Percentiles rank a stretch among this genome's conserved stretches.
These are phyloP conservation scores for Sphaeramia orbicularis DNA, from an alignment of 2,797 vertebrate genomes.

Conservation along the genomic window DNA sequence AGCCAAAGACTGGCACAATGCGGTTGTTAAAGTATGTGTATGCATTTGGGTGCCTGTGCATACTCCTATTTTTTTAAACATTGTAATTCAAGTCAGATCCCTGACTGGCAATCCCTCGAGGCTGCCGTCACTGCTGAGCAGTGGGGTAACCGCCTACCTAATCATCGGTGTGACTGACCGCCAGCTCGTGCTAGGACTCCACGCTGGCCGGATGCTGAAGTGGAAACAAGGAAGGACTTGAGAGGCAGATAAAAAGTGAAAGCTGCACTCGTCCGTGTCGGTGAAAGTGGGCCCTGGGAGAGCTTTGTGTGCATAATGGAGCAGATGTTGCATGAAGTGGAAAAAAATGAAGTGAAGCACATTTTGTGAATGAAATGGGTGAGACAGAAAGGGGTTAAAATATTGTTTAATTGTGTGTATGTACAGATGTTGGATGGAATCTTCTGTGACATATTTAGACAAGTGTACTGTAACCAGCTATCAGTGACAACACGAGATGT, in stretches of 20 bases:
- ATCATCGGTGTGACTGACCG: slow-evolving; percentile 34
- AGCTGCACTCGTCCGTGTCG: slow-evolving; percentile 14
- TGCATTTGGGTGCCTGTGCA: slow-evolving; percentile 49
- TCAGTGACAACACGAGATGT: slow-evolving; percentile 9
- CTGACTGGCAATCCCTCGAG: slow-evolving; percentile 19
- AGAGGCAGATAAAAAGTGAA: slow-evolving; percentile 23
- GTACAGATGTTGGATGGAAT: slow-evolving; percentile 19
- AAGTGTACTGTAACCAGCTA: slow-evolving; percentile 3
- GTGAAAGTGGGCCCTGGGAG: slow-evolving; percentile 3
- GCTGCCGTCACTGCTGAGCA: slow-evolving; percentile 46
- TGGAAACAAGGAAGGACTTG: slow-evolving; percentile 20
- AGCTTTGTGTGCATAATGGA: slow-evolving; percentile 6
- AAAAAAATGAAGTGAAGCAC: slow-evolving; percentile 35
- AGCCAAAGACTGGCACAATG: slow-evolving; percentile 65
- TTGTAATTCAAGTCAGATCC: slow-evolving; percentile 51
- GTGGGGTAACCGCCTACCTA: slow-evolving; percentile 30
- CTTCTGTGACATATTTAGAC: slow-evolving; percentile 3
- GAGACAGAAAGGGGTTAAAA: slow-evolving; percentile 10
- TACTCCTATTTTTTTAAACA: slow-evolving; percentile 61
- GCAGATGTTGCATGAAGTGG: slow-evolving; percentile 27
- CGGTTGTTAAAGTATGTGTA: slow-evolving; percentile 31
- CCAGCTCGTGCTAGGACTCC: slow-evolving; percentile 28
- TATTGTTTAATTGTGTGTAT: slow-evolving; percentile 23
- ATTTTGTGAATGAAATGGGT: slow-evolving; percentile 22
- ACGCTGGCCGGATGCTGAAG: not conserved